These are phyloP conservation scores for Tortrix viridana DNA, from an alignment of 2,888 invertebrate species.

Conservation along the genomic window DNA sequence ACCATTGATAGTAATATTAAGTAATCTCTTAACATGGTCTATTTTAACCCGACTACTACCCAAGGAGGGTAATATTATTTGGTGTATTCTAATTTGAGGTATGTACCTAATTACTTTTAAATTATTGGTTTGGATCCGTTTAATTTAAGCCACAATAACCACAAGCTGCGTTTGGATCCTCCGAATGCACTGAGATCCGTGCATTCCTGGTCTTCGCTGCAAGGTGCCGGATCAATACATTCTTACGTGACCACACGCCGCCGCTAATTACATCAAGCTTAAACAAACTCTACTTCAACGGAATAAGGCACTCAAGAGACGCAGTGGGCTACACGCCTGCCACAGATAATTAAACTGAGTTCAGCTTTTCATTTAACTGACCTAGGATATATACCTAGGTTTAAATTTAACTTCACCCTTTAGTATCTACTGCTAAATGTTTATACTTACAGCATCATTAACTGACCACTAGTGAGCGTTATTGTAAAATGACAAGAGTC, in stretches of 20 bases:
- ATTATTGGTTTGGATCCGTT: neutral
- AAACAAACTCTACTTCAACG: conserved; percentile 17
- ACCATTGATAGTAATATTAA: too few relatives aligned
- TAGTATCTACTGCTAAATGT: too few relatives aligned
- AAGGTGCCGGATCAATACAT: conserved; percentile 39
- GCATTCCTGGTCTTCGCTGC: conserved; percentile 36
- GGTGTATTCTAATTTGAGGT: too few relatives aligned
- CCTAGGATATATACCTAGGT: too few relatives aligned
- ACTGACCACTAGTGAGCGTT: too few relatives aligned
- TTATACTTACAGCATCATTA: too few relatives aligned
- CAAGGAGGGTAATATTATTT: too few relatives aligned
- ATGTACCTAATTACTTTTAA: too few relatives aligned
- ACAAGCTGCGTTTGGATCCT: conserved; percentile 5
- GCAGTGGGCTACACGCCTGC: neutral
- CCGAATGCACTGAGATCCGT: conserved; percentile 25
- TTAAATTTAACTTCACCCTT: too few relatives aligned
- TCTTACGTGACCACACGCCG: conserved; percentile 29
- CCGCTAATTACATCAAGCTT: conserved; percentile 22
- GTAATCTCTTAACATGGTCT: too few relatives aligned
- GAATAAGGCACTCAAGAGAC: neutral
- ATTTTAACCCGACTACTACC: too few relatives aligned
- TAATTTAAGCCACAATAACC: neutral
- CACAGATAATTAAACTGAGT: conserved; percentile 8
- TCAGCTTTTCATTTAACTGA: conserved; percentile 16
- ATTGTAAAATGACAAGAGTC: too few relatives aligned